Evolutionary conservation across 2,888 invertebrate genomes (phyloP).

Genomic region (Micoletzkya japonica): DNA sequence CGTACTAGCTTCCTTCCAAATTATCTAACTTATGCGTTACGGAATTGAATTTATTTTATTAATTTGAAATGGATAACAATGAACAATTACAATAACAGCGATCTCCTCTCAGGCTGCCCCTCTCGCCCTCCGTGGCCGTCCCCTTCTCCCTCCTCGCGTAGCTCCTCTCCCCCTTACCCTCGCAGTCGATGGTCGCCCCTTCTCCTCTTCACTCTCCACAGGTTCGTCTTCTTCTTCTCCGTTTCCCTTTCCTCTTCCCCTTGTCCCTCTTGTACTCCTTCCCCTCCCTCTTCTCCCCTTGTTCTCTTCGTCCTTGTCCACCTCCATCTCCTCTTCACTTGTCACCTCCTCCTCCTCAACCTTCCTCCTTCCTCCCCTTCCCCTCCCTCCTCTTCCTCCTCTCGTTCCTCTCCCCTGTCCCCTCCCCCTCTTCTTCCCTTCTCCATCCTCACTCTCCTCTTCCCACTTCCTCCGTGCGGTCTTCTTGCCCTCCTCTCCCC

Average conservation of each 20-base stretch:
- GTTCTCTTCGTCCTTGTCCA: background rate
- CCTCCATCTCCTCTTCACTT: background rate
- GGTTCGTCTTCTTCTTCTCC: no score
- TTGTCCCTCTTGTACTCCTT: background rate
- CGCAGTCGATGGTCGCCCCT: no score
- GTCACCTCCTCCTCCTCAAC: background rate
- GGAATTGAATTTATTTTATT: no score
- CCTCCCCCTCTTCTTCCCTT: background rate
- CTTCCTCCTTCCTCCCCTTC: background rate
- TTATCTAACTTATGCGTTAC: no score
- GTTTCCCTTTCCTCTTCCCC: background rate
- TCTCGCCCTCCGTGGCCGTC: no score
- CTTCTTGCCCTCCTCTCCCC: background rate
- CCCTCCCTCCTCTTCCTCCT: background rate
- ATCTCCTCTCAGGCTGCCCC: no score
- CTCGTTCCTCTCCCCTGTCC: background rate
- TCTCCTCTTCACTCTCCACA: no score
- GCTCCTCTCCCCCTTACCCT: no score
- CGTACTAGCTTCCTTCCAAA: no score
- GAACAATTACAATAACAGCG: no score
- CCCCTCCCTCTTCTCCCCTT: conserved; percentile 2
- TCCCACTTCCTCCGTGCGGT: background rate
- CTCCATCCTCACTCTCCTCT: background rate
- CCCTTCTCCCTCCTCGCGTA: no score
- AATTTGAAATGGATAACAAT: no score